Base-by-base conservation (phyloP, 2,888 invertebrate species). In the Cecidostiba fungosa region DNA sequence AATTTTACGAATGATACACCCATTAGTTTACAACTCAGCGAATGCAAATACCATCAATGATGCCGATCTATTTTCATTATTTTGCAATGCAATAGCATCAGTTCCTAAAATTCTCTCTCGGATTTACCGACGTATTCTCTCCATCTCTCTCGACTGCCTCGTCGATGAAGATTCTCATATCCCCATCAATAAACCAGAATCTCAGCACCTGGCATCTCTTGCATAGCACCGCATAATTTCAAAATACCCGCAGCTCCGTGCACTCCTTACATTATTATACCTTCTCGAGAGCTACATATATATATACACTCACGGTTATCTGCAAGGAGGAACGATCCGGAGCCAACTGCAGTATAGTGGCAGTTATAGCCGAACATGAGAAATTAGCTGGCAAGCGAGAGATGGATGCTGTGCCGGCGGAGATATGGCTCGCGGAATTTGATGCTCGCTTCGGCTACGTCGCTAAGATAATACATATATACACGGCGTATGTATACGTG, bases 321-420 rank as follows among this genome's bases (percentile, higher is more conserved):
- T 6, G 54, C 54, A 59, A 4, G 23, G 54, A 36, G 19, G 19
- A 36, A n/a, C 36, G 39, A 70, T n/a, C n/a, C 70, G n/a, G 39
- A n/a, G 32, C 54, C 54, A n/a, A 59, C 54, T 70, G 70, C n/a
- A 36, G 70, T 32, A 19, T 36, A 3, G 1, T 29, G 70, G 26
- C 43, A 26, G 74, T 77, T 77, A 82, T 77, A 77, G 29, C 54
- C 77, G 70, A 82, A 77, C 70, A 54, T 59, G 77, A 82, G 82
- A 70, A 70, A 82, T 82, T 77, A 70, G 62, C 36, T 23, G 0
- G n/a, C 36, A 39, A 39, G 70, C 54, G 6, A 59, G 72, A 72
- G 43, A 39, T 12, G 43, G 43, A 43, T 23, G 19, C 23, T 72
- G 72, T 23, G n/a, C 23, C 12, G 47, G 16, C 16, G 69, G 54